A percentile compares a stretch with the other conserved stretches of the same genome.
These are phyloP conservation scores for Erebia aethiops DNA, from an alignment of 2,888 invertebrate species.

Conservation along the genomic window DNA sequence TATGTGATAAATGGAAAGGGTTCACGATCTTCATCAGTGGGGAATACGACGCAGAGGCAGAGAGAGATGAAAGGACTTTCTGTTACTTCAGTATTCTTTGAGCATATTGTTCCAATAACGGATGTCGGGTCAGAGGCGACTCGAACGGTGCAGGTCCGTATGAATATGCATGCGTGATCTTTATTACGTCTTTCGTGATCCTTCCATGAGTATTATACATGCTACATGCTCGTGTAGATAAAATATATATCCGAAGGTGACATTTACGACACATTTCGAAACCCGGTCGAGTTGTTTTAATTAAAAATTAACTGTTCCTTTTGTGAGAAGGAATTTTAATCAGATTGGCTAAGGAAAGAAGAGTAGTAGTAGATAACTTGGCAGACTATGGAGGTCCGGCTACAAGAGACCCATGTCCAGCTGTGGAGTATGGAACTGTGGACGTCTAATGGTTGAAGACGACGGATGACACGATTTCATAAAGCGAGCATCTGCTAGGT, in stretches of 20 bases:
- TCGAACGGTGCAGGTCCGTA: conserved; percentile 42
- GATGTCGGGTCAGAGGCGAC: conserved; percentile 46
- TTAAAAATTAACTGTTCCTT: not conserved
- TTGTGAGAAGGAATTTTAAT: too few species aligned
- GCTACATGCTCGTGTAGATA: not conserved
- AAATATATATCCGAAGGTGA: conserved; percentile 8
- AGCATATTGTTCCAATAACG: conserved; percentile 36
- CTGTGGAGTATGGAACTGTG: too few species aligned
- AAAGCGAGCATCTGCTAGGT: too few species aligned
- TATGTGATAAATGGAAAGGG: too few species aligned
- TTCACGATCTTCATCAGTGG: too few species aligned
- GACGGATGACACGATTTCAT: too few species aligned
- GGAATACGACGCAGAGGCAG: too few species aligned
- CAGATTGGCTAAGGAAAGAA: too few species aligned
- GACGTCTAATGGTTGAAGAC: too few species aligned
- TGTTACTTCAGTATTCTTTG: conserved; percentile 13
- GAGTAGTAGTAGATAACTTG: too few species aligned
- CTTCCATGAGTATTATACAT: conserved; percentile 8
- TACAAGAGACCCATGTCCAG: too few species aligned
- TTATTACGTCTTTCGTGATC: conserved; percentile 47
- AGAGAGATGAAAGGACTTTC: not conserved
- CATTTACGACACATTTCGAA: not conserved
- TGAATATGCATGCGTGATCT: conserved; percentile 50
- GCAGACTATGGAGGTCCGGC: too few species aligned
- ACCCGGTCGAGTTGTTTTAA: not conserved